These are phyloP conservation scores for Illadopsis cleaveri DNA, from an alignment of 2,113 vertebrate species.

Conservation along the genomic window DNA sequence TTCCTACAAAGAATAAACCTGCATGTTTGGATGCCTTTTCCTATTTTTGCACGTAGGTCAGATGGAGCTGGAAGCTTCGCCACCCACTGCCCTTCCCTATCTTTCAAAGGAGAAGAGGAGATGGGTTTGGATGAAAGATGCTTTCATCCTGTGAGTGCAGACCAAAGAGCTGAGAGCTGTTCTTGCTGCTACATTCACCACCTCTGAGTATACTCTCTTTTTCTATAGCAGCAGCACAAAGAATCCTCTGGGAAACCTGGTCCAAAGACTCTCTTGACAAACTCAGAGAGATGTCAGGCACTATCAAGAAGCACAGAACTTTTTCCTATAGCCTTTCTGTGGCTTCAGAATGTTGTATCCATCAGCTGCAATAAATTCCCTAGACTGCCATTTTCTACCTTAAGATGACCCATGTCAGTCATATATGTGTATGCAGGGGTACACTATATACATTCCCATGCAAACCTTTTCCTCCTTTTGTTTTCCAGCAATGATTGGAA, in stretches of 20 bases:
- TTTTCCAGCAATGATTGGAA: neutral
- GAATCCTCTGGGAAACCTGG: neutral
- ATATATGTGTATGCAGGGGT: neutral
- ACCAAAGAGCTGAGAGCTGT: neutral
- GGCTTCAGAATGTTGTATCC: neutral
- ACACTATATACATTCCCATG: neutral
- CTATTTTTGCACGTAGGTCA: neutral
- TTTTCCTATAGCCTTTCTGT: neutral
- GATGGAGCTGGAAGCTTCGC: neutral
- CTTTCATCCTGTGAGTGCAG: neutral
- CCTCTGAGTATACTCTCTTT: neutral
- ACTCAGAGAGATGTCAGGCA: neutral
- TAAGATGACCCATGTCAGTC: neutral
- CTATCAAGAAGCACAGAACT: neutral
- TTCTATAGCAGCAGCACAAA: neutral
- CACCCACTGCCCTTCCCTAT: neutral
- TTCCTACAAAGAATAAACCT: neutral
- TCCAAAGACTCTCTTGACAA: neutral
- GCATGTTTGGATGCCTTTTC: neutral
- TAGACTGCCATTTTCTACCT: neutral
- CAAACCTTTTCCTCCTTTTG: neutral
- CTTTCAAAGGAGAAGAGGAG: neutral
- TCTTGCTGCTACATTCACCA: neutral
- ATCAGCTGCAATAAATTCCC: neutral
- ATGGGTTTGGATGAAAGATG: neutral